Conservation (phyloP, 2,113 vertebrate genomes). For the Furnarius figulus region DNA sequence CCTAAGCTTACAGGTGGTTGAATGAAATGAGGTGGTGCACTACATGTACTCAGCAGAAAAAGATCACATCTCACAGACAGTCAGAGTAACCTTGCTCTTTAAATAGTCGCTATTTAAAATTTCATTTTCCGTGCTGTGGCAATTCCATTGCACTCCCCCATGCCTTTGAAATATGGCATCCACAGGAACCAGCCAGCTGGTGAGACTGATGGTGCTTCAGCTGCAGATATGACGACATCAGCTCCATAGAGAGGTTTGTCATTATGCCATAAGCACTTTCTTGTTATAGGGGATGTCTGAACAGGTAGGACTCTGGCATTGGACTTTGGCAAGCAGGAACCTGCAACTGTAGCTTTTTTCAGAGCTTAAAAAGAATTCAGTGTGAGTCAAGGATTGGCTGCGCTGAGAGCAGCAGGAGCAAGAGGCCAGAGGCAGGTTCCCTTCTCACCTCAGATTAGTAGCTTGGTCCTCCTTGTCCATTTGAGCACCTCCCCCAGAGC, state of each 20-base stretch:
- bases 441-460: background rate
- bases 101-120: background rate
- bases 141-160: background rate
- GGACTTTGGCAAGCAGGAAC: slow-evolving; percentile 66
- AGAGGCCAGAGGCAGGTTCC: background rate
- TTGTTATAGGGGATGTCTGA: slow-evolving; percentile 57
- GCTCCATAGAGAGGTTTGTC: slow-evolving; percentile 23
- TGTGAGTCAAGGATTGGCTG: background rate
- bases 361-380: slow-evolving; percentile 6
- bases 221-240: slow-evolving; percentile 21
- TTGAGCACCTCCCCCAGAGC: background rate
- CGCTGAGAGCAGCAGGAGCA: background rate
- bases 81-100: background rate
- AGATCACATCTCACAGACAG: background rate
- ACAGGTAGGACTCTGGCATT: slow-evolving; percentile 54
- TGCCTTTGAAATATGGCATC: background rate
- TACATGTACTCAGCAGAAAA: background rate
- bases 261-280: slow-evolving; percentile 64
- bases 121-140: background rate
- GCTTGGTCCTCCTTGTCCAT: background rate
- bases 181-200: background rate
- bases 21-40: background rate
- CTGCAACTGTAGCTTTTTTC: slow-evolving; percentile 65
- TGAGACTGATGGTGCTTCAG: background rate
- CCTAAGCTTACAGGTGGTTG: background rate